phyloP scores from a whole-genome alignment of 2,113 vertebrate genomes.

The Aviceda subcristata region DNA sequence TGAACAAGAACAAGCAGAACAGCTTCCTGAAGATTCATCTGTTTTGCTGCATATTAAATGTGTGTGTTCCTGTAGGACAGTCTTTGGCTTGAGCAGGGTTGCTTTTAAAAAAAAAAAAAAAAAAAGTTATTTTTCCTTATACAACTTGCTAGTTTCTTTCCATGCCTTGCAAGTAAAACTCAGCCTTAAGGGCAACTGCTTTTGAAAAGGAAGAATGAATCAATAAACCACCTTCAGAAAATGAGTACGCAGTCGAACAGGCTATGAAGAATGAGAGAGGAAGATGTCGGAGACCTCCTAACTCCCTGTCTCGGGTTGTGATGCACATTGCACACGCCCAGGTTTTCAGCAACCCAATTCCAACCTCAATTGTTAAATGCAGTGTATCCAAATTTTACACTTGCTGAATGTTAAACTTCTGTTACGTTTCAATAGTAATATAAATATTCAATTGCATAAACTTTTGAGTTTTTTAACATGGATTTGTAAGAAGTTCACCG shows the following conservation, averaged over 20 bases:
- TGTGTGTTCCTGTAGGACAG: background rate
- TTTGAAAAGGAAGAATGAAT: background rate
- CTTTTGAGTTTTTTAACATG: background rate
- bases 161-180: background rate
- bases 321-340: accelerated
- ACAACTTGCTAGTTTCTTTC: background rate
- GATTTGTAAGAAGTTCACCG: background rate
- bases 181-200: background rate
- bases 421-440: background rate
- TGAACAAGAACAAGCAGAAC: background rate
- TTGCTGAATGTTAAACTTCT: background rate
- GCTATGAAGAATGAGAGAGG: background rate
- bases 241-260: background rate
- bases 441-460: background rate
- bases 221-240: background rate
- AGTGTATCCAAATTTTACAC: background rate
- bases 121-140: background rate
- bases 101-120: background rate
- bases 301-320: background rate
- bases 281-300: background rate
- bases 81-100: background rate
- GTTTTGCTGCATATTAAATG: background rate
- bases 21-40: background rate
- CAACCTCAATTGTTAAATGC: background rate
- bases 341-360: background rate